Conservation (phyloP, 2,113 vertebrate species). For the Oreamnos americanus region DNA sequence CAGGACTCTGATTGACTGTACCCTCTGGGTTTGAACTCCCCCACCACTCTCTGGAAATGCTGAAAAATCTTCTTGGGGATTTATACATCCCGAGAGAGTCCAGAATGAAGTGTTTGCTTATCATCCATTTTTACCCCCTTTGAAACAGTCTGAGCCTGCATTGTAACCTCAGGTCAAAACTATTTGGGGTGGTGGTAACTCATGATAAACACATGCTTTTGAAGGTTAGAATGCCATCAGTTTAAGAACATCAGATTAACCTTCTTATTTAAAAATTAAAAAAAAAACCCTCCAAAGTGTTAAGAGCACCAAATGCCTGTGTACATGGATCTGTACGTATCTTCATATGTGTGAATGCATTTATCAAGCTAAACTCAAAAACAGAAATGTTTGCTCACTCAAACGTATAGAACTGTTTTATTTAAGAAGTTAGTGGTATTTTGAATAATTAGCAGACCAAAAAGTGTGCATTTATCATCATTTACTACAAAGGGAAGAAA, state of each 20-base stretch:
- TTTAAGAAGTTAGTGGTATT: not conserved
- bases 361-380: not conserved
- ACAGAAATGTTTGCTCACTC: not conserved
- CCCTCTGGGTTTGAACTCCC: constrained; percentile 59
- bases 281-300: constrained; percentile 56
- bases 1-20: constrained; percentile 75
- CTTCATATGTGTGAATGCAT: not conserved
- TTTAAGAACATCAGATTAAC: constrained; percentile 77
- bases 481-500: not conserved
- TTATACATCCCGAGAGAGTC: constrained; percentile 65
- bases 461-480: not conserved
- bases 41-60: constrained; percentile 65
- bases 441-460: not conserved
- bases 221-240: constrained; percentile 79
- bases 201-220: constrained; percentile 82
- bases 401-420: not conserved
- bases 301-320: constrained; percentile 50
- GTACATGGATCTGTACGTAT: not conserved
- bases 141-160: constrained; percentile 78
- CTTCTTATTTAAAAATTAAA: constrained; percentile 62
- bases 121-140: constrained; percentile 76
- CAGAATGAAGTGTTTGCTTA: constrained; percentile 83
- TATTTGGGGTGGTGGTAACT: constrained; percentile 81
- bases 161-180: constrained; percentile 84
- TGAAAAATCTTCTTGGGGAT: constrained; percentile 80